phyloP scores from a whole-genome alignment of 2,797 vertebrate species.

The Okamejei kenojei region DNA sequence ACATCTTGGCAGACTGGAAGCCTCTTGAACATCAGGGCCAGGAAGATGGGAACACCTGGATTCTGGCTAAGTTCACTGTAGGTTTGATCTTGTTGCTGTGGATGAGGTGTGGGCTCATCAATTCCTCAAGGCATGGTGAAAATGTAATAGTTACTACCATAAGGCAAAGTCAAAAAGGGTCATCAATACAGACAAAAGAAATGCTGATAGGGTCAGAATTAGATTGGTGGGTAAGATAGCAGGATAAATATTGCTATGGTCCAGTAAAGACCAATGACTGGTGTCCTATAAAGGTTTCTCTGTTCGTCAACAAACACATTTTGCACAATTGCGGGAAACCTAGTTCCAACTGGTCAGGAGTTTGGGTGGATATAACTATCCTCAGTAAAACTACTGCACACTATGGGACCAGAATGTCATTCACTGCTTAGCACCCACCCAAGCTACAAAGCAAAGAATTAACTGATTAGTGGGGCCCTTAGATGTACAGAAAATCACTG shows the following conservation, averaged over 20 bases:
- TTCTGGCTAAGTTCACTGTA: no score
- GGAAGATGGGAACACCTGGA: not conserved
- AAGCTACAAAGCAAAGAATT: not conserved
- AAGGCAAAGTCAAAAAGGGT: not conserved
- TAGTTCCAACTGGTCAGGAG: not conserved
- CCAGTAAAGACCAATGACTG: not conserved
- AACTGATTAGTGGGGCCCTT: not conserved
- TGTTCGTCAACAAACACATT: not conserved
- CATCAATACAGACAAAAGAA: not conserved
- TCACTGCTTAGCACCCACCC: not conserved
- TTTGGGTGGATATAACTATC: not conserved
- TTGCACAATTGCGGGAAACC: not conserved
- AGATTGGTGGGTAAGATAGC: no score
- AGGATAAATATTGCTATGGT: not conserved
- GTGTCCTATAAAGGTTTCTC: not conserved
- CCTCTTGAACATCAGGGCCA: not conserved
- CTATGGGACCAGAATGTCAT: not conserved
- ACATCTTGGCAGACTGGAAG: not conserved
- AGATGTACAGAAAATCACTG: not conserved
- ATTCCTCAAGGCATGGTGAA: not conserved
- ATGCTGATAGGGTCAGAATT: not conserved
- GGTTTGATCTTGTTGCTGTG: not conserved
- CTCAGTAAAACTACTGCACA: not conserved
- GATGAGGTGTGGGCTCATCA: not conserved
- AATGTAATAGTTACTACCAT: not conserved